phyloP scores from a whole-genome alignment of 2,888 invertebrate genomes.

The Plebejus melissa region DNA sequence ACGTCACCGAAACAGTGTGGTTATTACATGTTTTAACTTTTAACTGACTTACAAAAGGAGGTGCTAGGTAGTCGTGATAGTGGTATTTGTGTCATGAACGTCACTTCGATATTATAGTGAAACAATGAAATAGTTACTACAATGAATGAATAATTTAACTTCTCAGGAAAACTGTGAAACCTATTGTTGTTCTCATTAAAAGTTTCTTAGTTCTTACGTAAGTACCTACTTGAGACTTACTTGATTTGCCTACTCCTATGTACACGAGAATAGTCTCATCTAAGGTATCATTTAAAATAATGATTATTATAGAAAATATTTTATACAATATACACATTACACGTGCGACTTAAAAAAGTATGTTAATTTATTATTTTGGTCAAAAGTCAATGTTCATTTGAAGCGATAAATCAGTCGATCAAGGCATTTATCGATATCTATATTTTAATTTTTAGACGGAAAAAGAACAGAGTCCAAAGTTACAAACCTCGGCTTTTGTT shows the following conservation, averaged over 20 bases:
- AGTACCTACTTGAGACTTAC: neutral
- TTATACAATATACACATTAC: no score
- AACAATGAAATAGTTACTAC: neutral
- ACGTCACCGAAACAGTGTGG: no score
- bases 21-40: neutral
- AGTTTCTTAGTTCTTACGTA: neutral
- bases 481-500: neutral
- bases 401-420: no score
- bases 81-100: slow-evolving; percentile 1
- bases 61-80: neutral
- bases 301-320: no score
- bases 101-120: neutral
- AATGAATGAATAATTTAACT: neutral
- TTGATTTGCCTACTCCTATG: neutral
- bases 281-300: neutral
- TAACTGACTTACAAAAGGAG: neutral
- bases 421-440: neutral
- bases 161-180: neutral
- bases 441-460: neutral
- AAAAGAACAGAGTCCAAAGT: neutral
- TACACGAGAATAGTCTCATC: neutral
- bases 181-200: neutral
- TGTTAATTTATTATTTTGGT: no score
- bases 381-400: no score
- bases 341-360: no score